Percentiles rank a stretch among this genome's conserved stretches.
These are phyloP conservation scores for Aldabrachelys gigantea DNA, from an alignment of 2,113 vertebrate genomes.

Conservation along the genomic window DNA sequence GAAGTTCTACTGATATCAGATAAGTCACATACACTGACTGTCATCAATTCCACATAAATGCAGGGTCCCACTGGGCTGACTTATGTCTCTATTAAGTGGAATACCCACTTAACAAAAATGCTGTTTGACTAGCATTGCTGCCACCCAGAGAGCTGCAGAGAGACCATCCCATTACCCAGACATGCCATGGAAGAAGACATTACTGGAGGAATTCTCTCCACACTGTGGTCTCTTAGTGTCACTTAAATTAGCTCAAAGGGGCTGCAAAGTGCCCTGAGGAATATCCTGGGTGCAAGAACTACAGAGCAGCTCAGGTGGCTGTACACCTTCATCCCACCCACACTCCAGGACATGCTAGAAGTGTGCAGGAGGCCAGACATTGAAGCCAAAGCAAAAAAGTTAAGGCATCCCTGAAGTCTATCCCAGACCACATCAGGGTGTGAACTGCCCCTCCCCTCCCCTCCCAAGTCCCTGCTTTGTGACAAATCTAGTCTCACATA, in stretches of 20 bases:
- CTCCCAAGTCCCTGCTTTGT: not conserved
- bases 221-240: not conserved
- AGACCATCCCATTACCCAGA: not conserved
- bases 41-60: not conserved
- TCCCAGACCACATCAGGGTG: not conserved
- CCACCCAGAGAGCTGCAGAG: not conserved
- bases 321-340: not conserved
- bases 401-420: not conserved
- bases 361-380: not conserved
- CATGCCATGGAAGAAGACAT: not conserved
- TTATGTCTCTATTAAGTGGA: not conserved
- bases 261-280: not conserved
- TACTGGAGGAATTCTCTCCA: not conserved
- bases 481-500: not conserved
- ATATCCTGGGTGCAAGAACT: fast-evolving
- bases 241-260: not conserved
- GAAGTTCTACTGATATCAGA: not conserved
- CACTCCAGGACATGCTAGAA: not conserved
- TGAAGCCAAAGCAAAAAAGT: not conserved
- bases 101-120: not conserved
- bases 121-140: not conserved
- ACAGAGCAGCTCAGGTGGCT: fast-evolving
- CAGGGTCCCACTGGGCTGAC: not conserved
- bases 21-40: not conserved
- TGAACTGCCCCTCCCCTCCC: not conserved